Percentiles rank a stretch among this genome's conserved stretches.
Evolutionary conservation across 2,113 vertebrate genomes (phyloP).

Genomic region (Mastomys natalensis): DNA sequence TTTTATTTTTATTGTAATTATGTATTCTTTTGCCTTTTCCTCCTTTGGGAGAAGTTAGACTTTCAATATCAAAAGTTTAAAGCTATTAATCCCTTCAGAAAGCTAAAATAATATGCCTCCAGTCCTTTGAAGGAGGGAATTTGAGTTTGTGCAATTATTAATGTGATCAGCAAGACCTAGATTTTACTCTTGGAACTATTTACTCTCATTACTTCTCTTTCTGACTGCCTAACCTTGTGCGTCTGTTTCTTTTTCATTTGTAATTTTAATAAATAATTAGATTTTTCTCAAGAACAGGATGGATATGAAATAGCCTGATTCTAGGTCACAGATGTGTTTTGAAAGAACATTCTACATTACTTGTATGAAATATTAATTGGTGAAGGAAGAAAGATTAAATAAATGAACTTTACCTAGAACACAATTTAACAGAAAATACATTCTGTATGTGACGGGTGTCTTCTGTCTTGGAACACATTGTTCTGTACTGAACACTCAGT

Average conservation of each 20-base stretch:
- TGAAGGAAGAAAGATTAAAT: neutral
- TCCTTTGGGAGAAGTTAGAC: neutral
- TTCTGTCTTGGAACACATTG: neutral
- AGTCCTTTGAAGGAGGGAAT: neutral
- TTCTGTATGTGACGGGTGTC: neutral
- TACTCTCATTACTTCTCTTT: neutral
- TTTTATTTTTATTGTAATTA: neutral
- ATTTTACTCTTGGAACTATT: neutral
- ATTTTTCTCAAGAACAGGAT: neutral
- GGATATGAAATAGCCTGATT: neutral
- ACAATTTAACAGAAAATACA: neutral
- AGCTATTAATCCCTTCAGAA: neutral
- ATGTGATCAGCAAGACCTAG: neutral
- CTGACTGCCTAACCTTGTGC: neutral
- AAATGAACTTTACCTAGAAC: neutral
- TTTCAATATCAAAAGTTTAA: neutral
- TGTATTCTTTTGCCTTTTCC: neutral
- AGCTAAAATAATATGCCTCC: neutral
- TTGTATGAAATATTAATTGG: neutral
- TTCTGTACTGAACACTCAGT: neutral
- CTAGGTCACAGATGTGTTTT: neutral
- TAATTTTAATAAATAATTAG: neutral
- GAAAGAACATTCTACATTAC: neutral
- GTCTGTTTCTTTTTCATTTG: neutral
- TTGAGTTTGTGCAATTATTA: neutral